phyloP scores from a whole-genome alignment of 2,888 invertebrate genomes.

The Rhodophaea formosa region DNA sequence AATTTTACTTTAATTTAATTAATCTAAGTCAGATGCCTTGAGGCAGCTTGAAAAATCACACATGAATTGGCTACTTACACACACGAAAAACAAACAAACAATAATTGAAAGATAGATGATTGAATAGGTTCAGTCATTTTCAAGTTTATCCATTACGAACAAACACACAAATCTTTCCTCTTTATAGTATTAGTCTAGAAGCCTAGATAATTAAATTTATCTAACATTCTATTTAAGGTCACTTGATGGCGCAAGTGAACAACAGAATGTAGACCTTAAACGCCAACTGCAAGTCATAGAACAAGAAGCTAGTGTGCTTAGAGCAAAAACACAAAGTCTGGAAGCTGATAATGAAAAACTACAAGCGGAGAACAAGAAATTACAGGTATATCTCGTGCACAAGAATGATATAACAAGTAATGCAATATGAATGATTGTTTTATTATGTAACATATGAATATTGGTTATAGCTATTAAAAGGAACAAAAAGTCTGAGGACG shows the following conservation, averaged over 20 bases:
- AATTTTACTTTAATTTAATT: no score
- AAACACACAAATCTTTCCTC: no score
- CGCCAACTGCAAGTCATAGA: slow-evolving; percentile 88
- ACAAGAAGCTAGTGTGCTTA: slow-evolving; percentile 86
- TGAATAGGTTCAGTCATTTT: no score
- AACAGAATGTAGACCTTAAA: slow-evolving; percentile 85
- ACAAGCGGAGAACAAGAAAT: slow-evolving; percentile 85
- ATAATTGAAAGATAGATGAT: no score
- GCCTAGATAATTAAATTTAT: no score
- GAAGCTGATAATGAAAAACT: slow-evolving; percentile 90
- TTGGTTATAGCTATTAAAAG: slow-evolving; percentile 72
- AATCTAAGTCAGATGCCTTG: no score
- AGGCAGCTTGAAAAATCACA: no score
- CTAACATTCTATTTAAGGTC: slow-evolving; percentile 65
- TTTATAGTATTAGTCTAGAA: no score
- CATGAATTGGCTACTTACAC: no score
- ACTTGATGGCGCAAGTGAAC: slow-evolving; percentile 78
- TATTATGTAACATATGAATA: not conserved
- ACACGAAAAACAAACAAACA: no score
- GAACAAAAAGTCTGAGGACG: slow-evolving; percentile 74
- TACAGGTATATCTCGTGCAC: slow-evolving; percentile 65
- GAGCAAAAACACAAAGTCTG: slow-evolving; percentile 84
- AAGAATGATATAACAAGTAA: slow-evolving; percentile 19
- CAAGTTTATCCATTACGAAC: no score
- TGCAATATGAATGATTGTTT: not conserved